These are phyloP conservation scores for Synaphobranchus kaupii DNA, from an alignment of 2,797 vertebrate genomes.

Conservation along the genomic window DNA sequence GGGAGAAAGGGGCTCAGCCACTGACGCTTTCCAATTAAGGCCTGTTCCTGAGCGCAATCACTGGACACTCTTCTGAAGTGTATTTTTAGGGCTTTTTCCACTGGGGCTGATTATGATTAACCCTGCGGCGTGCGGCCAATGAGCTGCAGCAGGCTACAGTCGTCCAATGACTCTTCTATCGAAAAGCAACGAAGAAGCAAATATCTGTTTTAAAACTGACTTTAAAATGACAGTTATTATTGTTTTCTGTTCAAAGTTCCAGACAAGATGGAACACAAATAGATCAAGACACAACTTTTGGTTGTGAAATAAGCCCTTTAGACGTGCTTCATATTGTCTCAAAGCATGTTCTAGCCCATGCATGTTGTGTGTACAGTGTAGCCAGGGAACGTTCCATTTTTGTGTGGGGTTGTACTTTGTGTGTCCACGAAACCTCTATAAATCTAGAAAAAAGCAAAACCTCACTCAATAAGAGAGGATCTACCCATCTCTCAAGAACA, in stretches of 20 bases:
- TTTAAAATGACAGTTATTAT: background rate
- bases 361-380: background rate
- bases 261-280: constrained; percentile 4
- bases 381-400: background rate
- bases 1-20: background rate
- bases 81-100: constrained; percentile 35
- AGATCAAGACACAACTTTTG: background rate
- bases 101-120: constrained; percentile 25
- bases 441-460: background rate
- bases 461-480: background rate
- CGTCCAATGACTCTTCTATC: background rate
- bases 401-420: background rate
- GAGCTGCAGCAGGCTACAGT: background rate
- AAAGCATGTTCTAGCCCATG: background rate
- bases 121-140: constrained; percentile 3
- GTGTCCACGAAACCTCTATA: background rate
- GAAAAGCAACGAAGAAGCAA: background rate
- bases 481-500: background rate
- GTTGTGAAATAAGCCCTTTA: background rate
- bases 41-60: background rate
- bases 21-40: constrained; percentile 14
- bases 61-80: constrained; percentile 10
- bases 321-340: background rate
- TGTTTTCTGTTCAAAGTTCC: background rate
- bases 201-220: background rate